Conservation (phyloP, 1,140 invertebrate species). For the Pseudomyrmex flavicornis region DNA sequence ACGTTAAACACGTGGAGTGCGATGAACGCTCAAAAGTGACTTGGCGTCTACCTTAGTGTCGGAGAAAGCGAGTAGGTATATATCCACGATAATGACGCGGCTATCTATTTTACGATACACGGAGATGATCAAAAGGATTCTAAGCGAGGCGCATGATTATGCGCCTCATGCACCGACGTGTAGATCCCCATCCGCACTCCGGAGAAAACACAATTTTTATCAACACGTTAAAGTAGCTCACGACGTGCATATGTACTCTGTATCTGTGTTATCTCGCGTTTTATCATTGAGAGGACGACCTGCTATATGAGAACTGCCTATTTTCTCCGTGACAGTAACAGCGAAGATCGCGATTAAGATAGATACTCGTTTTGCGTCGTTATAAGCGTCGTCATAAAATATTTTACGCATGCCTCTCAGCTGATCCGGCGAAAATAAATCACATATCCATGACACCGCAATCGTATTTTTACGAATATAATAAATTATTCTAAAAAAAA, state of each 20-base stretch:
- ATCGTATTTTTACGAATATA: no score
- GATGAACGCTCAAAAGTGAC: not conserved
- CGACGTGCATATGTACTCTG: no score
- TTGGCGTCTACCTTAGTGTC: constrained; percentile 50
- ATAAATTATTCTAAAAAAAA: no score
- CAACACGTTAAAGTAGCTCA: constrained; percentile 1
- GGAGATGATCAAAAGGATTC: constrained; percentile 63
- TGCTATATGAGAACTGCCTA: not conserved
- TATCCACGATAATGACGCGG: constrained; percentile 54
- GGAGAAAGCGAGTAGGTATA: constrained; percentile 66
- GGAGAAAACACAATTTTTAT: constrained; percentile 64
- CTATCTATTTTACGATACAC: constrained; percentile 53
- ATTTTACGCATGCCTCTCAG: not conserved
- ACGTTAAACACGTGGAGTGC: not conserved
- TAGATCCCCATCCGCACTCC: constrained; percentile 30
- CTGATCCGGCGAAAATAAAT: no score
- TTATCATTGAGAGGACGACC: constrained; percentile 10
- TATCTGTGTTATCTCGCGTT: constrained; percentile 4
- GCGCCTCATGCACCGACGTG: constrained; percentile 63
- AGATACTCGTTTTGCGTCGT: not conserved
- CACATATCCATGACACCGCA: no score
- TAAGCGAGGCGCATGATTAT: constrained; percentile 63
- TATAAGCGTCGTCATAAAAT: not conserved
- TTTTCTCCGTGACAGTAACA: not conserved
- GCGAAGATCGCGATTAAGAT: not conserved